phyloP scores from a whole-genome alignment of 30 jellyfish, hydroid and myxozoan species.

The Cassiopea andromeda region DNA sequence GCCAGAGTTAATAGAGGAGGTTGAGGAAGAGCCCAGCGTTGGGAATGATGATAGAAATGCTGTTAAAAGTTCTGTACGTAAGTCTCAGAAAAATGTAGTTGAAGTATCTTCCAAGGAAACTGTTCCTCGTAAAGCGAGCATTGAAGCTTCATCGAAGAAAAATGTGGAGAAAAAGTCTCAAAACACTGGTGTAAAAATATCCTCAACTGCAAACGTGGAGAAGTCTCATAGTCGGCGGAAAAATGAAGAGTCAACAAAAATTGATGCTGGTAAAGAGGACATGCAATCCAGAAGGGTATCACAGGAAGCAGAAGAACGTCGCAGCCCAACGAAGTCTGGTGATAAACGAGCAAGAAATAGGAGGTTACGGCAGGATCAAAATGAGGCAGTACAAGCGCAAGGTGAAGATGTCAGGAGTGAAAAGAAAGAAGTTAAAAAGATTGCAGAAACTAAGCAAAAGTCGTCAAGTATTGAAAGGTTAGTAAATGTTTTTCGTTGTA shows the following conservation, averaged over 20 bases:
- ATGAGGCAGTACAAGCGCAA: slow-evolving; percentile 40
- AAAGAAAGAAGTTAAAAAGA: slow-evolving; percentile 17
- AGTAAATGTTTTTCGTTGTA: not conserved
- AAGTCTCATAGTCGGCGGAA: slow-evolving; percentile 59
- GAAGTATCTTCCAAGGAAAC: slow-evolving; percentile 6
- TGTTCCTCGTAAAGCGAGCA: not conserved
- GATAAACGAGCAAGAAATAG: slow-evolving; percentile 74
- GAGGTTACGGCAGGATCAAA: slow-evolving; percentile 71
- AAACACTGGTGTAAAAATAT: not conserved
- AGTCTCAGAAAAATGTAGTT: slow-evolving; percentile 1
- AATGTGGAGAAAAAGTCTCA: not conserved
- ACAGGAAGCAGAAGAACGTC: slow-evolving; percentile 30
- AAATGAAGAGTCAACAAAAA: slow-evolving; percentile 22
- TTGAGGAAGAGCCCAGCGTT: slow-evolving; percentile 21
- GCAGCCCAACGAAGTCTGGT: slow-evolving; percentile 43
- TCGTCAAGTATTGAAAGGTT: slow-evolving; percentile 61
- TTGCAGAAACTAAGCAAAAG: slow-evolving; percentile 24
- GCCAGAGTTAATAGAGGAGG: not conserved
- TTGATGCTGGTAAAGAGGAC: not conserved
- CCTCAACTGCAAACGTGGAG: slow-evolving; percentile 25
- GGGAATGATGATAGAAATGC: slow-evolving; percentile 13
- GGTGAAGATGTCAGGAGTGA: slow-evolving; percentile 36
- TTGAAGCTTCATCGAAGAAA: not conserved
- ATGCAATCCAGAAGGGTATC: not conserved
- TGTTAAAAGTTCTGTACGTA: slow-evolving; percentile 1